These are phyloP conservation scores for Drosophila ohnishii DNA, from an alignment of 1,140 invertebrate species.

Conservation along the genomic window DNA sequence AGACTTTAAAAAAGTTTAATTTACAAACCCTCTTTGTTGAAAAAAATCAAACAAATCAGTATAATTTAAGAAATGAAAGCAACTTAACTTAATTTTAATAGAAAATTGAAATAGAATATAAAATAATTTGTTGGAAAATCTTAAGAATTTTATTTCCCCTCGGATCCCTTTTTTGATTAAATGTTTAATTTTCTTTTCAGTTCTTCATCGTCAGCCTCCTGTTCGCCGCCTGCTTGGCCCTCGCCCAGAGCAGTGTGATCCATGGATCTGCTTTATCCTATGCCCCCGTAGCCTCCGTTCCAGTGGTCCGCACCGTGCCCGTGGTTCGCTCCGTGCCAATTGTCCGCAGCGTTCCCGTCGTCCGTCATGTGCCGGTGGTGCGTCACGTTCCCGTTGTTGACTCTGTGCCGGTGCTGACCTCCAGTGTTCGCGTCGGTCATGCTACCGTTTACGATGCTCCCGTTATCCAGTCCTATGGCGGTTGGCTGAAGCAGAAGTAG, in stretches of 20 bases:
- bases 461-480: conserved; percentile 59
- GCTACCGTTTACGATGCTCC: conserved; percentile 53
- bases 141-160: background rate
- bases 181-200: conserved; percentile 23
- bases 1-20: too few species aligned
- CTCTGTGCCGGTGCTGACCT: conserved; percentile 38
- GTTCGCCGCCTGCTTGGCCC: conserved; percentile 60
- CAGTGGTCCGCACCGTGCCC: conserved; percentile 41
- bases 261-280: conserved; percentile 40
- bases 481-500: conserved; percentile 66
- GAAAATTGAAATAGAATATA: too few species aligned
- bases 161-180: background rate
- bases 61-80: background rate
- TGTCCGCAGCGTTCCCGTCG: conserved; percentile 40
- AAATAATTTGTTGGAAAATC: too few species aligned
- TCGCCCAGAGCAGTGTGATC: conserved; percentile 63
- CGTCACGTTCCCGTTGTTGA: conserved; percentile 46
- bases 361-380: conserved; percentile 35
- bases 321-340: conserved; percentile 27
- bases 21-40: background rate
- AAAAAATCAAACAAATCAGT: background rate
- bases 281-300: conserved; percentile 20
- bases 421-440: conserved; percentile 48
- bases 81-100: background rate
- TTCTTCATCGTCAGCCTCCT: conserved; percentile 62